These are phyloP conservation scores for Melanotaenia trifasciata DNA, from an alignment of 2,797 vertebrate species.

Conservation along the genomic window DNA sequence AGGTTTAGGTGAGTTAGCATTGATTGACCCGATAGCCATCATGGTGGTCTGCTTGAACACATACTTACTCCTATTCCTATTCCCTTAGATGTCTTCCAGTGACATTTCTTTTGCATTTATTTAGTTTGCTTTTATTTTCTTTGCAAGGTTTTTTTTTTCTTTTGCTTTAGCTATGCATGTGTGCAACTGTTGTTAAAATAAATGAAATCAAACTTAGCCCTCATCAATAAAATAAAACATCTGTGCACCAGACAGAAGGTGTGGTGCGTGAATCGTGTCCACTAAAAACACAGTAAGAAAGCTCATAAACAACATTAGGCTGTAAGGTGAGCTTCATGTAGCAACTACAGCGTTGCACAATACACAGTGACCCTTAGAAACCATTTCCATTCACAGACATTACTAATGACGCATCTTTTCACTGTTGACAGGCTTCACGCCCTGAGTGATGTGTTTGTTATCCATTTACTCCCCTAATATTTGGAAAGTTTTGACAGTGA, in stretches of 20 bases:
- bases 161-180: not conserved
- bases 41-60: not conserved
- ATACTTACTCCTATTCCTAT: not conserved
- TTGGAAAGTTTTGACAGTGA: not conserved
- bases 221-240: not conserved
- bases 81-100: not conserved
- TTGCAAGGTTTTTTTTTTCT: not conserved
- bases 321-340: not conserved
- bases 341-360: not conserved
- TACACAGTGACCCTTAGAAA: not conserved
- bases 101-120: not conserved
- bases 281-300: not conserved
- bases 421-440: not conserved
- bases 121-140: not conserved
- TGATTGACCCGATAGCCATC: not conserved
- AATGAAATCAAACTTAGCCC: not conserved
- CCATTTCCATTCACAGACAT: not conserved
- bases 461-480: not conserved
- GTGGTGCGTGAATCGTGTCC: not conserved
- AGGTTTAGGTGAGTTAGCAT: not conserved
- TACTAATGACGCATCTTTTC: not conserved
- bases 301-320: not conserved
- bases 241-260: not conserved
- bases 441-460: not conserved
- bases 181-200: not conserved